Percentiles rank a stretch among this genome's conserved stretches.
phyloP scores from a whole-genome alignment of 1,140 invertebrate genomes.

The Adoxophyes honmai region DNA sequence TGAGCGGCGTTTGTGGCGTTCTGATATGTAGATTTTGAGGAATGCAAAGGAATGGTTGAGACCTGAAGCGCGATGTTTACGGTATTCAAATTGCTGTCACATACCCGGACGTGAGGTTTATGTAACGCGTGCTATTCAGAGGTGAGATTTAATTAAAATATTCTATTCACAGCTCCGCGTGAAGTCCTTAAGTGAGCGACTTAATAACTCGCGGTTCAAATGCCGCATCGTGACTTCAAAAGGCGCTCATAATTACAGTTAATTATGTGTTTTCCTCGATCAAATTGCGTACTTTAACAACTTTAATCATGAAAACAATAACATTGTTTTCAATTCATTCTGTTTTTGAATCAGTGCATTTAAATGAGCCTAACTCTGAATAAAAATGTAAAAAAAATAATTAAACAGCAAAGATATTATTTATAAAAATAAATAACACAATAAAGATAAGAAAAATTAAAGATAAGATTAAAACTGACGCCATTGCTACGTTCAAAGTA shows the following conservation, averaged over 20 bases:
- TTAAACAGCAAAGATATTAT: too few species aligned
- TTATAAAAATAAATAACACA: too few species aligned
- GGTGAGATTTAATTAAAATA: conserved; percentile 30
- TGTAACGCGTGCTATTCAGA: conserved; percentile 22
- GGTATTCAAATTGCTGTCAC: conserved; percentile 56
- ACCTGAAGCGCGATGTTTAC: conserved; percentile 49
- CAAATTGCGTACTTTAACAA: too few species aligned
- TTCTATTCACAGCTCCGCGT: conserved; percentile 21
- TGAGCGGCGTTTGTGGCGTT: conserved; percentile 28
- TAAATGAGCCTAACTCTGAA: too few species aligned
- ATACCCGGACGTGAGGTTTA: conserved; percentile 24
- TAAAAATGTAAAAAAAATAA: too few species aligned
- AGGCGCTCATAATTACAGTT: background rate
- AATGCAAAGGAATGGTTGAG: conserved; percentile 48
- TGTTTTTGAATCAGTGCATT: too few species aligned
- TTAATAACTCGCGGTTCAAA: conserved; percentile 12
- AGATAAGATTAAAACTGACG: too few species aligned
- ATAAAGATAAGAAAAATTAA: too few species aligned
- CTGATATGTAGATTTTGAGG: conserved; percentile 24
- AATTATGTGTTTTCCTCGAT: background rate
- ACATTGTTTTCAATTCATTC: too few species aligned
- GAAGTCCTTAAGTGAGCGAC: background rate
- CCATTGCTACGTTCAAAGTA: too few species aligned
- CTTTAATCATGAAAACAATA: too few species aligned
- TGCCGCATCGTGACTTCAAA: conserved; percentile 22